phyloP scores from a whole-genome alignment of 2,888 invertebrate genomes.

The Amphipyra tragopoginis region DNA sequence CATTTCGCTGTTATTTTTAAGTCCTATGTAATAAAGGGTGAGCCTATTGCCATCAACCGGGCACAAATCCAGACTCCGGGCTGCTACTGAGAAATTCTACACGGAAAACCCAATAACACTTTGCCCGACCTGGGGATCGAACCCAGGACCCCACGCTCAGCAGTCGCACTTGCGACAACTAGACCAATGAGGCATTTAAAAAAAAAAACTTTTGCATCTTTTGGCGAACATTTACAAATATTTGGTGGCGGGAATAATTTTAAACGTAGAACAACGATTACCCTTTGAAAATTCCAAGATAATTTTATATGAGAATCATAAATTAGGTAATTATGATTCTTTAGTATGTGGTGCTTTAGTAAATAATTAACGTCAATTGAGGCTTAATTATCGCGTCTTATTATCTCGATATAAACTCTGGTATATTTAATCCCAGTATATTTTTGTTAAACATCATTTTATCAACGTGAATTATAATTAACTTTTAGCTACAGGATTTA shows the following conservation, averaged over 20 bases:
- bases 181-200: too few relatives aligned
- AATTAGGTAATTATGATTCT: constrained; percentile 33
- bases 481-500: neutral
- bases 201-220: too few relatives aligned
- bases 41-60: too few relatives aligned
- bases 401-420: constrained; percentile 12
- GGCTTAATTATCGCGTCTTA: constrained; percentile 25
- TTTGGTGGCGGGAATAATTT: constrained; percentile 14
- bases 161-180: too few relatives aligned
- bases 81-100: too few relatives aligned
- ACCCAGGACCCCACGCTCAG: too few relatives aligned
- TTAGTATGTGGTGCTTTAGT: constrained; percentile 14
- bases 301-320: constrained; percentile 26
- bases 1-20: too few relatives aligned
- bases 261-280: constrained; percentile 9
- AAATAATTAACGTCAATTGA: constrained; percentile 39
- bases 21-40: too few relatives aligned
- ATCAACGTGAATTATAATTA: constrained; percentile 4
- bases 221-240: constrained; percentile 19
- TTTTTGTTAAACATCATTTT: constrained; percentile 14
- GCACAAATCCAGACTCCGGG: too few relatives aligned
- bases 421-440: constrained; percentile 16
- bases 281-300: constrained; percentile 4
- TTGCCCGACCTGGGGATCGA: too few relatives aligned
- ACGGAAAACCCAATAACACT: too few relatives aligned